Evolutionary conservation across 1,140 invertebrate genomes (phyloP).

Genomic region (Lepidurus packardi): DNA sequence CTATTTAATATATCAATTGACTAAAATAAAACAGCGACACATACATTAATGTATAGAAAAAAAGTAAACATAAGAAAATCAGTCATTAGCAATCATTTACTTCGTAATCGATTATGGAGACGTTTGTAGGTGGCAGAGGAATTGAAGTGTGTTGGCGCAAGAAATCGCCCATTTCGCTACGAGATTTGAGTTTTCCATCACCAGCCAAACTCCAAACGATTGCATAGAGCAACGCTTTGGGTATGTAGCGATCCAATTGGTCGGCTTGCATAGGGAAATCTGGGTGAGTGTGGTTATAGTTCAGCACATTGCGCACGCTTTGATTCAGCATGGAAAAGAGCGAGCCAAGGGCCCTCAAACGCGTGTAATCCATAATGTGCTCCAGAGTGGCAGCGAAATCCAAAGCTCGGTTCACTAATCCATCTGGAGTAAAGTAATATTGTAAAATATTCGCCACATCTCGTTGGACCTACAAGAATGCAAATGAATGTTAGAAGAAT

Average conservation of each 20-base stretch:
- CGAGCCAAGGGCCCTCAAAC: slow-evolving; percentile 85
- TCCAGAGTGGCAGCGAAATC: slow-evolving; percentile 80
- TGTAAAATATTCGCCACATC: slow-evolving; percentile 79
- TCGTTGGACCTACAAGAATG: slow-evolving; percentile 62
- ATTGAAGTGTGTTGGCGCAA: slow-evolving; percentile 91
- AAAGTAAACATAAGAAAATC: slow-evolving; percentile 15
- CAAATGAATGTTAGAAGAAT: slow-evolving; percentile 35
- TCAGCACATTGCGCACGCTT: slow-evolving; percentile 57
- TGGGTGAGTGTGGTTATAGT: slow-evolving; percentile 77
- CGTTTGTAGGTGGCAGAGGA: slow-evolving; percentile 70
- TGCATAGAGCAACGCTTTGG: slow-evolving; percentile 85
- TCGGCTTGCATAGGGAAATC: slow-evolving; percentile 93
- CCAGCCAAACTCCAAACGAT: slow-evolving; percentile 97
- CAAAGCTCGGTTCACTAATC: slow-evolving; percentile 82
- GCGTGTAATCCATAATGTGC: slow-evolving; percentile 99
- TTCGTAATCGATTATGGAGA: slow-evolving; percentile 94
- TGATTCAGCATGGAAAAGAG: slow-evolving; percentile 98
- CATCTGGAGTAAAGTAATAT: slow-evolving; percentile 82
- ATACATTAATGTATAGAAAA: too few species aligned
- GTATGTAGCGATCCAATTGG: slow-evolving; percentile 87
- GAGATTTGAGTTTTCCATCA: slow-evolving; percentile 85
- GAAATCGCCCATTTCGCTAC: slow-evolving; percentile 89
- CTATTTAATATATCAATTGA: too few species aligned
- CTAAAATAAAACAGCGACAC: too few species aligned
- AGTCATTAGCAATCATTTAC: slow-evolving; percentile 42